These are phyloP conservation scores for Octodon degus DNA, from an alignment of 2,113 vertebrate genomes.

Conservation along the genomic window DNA sequence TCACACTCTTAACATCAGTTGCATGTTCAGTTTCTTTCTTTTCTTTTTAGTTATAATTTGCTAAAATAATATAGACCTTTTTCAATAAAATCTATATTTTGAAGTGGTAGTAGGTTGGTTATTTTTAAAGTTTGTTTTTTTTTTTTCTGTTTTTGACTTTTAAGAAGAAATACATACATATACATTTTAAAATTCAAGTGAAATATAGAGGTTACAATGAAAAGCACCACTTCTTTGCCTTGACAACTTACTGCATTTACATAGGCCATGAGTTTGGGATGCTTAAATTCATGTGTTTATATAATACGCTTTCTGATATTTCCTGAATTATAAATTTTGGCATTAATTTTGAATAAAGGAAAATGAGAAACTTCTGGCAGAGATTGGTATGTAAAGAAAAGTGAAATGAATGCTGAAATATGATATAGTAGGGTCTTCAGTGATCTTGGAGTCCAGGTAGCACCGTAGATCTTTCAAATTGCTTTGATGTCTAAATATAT, in stretches of 20 bases:
- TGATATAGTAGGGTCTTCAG: background rate
- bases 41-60: background rate
- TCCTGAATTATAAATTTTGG: background rate
- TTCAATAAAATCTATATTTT: background rate
- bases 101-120: background rate
- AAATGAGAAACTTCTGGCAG: background rate
- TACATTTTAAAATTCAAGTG: background rate
- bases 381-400: background rate
- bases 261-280: background rate
- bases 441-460: background rate
- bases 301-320: background rate
- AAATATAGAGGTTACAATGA: background rate
- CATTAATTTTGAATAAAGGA: conserved; percentile 3
- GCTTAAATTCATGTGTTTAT: background rate
- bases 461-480: background rate
- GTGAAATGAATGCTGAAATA: background rate
- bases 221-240: background rate
- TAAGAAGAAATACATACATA: background rate
- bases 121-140: background rate
- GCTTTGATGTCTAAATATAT: background rate
- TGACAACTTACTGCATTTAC: background rate
- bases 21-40: background rate
- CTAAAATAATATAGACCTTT: background rate
- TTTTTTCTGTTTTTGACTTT: background rate
- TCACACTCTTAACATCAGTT: background rate